Evolutionary conservation across 2,888 invertebrate genomes (phyloP).

Genomic region (Lasiommata megera): DNA sequence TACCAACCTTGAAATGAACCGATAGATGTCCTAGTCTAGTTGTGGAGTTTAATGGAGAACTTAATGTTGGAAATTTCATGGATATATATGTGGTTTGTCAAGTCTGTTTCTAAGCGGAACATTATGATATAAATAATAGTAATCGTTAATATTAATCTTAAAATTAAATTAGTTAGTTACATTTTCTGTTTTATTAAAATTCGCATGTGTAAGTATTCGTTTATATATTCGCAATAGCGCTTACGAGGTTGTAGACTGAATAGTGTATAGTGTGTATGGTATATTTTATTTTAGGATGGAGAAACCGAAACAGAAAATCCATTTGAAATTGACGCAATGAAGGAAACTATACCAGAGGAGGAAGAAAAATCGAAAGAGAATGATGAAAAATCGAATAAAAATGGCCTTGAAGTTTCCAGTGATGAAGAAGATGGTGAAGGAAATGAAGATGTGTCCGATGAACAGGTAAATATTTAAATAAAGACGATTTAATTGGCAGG

Average conservation of each 20-base stretch:
- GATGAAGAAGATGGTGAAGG: conserved; percentile 67
- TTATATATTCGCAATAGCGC: no score
- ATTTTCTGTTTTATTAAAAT: no score
- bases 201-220: no score
- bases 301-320: conserved; percentile 88
- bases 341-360: conserved; percentile 75
- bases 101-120: no score
- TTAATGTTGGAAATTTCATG: no score
- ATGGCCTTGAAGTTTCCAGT: conserved; percentile 72
- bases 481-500: not conserved
- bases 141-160: no score
- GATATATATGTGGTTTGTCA: no score
- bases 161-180: no score
- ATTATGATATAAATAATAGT: no score
- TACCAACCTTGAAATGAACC: no score
- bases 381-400: conserved; percentile 59
- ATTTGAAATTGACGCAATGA: conserved; percentile 92
- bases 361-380: conserved; percentile 59
- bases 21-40: no score
- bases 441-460: conserved; percentile 40
- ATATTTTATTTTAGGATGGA: conserved; percentile 58
- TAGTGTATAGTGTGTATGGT: not conserved
- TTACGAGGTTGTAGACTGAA: not conserved
- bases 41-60: no score
- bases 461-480: conserved; percentile 36